These are phyloP conservation scores for human (Homo sapiens) DNA, from an alignment of 2,113 vertebrate species.

Conservation along the genomic window GRCh38 chr3:111903001-111903500, in stretches of 20 bases:
- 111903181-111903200: not conserved
- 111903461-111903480: not conserved
- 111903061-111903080: not conserved
- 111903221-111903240: not conserved
- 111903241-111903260: not conserved
- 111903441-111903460: not conserved
- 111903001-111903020: no score
- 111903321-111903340: not conserved
- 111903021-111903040: no score
- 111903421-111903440: not conserved
- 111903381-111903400: not conserved
- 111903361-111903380: not conserved
- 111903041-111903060: not conserved
- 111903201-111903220: not conserved
- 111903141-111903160: not conserved
- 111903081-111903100: not conserved
- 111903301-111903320: conserved; percentile 13
- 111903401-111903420: not conserved
- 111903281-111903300: not conserved
- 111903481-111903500: not conserved
- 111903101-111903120: not conserved
- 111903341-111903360: not conserved
- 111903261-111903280: not conserved
- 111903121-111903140: conserved; percentile 15
- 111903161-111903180: not conserved